Conservation (phyloP, 2,888 invertebrate species). For the Melipona beecheii region DNA sequence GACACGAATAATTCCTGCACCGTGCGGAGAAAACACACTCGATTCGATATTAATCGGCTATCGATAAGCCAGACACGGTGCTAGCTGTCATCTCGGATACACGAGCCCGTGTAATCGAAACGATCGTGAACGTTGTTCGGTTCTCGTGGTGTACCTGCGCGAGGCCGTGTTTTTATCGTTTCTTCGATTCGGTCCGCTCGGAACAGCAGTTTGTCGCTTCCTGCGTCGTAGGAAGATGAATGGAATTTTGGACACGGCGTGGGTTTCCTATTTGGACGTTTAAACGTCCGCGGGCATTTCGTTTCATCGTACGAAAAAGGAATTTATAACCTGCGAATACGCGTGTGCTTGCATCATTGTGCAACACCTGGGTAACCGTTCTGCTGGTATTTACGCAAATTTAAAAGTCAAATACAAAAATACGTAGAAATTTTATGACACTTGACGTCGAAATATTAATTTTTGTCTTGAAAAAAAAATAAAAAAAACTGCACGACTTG, state of each 20-base stretch:
- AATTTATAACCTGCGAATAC: not conserved
- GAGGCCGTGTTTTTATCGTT: not conserved
- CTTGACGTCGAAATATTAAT: too few relatives aligned
- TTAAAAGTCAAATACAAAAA: too few relatives aligned
- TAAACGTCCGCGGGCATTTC: too few relatives aligned
- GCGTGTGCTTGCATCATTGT: too few relatives aligned
- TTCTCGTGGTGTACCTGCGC: not conserved
- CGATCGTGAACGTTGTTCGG: not conserved
- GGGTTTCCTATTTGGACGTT: too few relatives aligned
- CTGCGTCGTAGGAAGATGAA: not conserved
- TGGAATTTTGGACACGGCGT: not conserved
- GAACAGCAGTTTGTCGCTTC: not conserved
- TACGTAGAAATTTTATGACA: too few relatives aligned
- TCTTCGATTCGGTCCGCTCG: too few relatives aligned
- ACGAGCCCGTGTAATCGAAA: not conserved
- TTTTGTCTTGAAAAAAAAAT: too few relatives aligned
- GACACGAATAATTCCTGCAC: conserved; percentile 12
- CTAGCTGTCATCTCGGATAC: not conserved
- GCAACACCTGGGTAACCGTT: too few relatives aligned
- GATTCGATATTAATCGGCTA: conserved; percentile 16
- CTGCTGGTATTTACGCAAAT: too few relatives aligned
- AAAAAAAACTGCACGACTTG: too few relatives aligned
- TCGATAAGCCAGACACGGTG: not conserved
- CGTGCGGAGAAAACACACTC: not conserved
- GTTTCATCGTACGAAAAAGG: rapidly evolving